Evolutionary conservation across 2,797 vertebrate species (phyloP).

Genomic region (Sebastes steindachneri): DNA sequence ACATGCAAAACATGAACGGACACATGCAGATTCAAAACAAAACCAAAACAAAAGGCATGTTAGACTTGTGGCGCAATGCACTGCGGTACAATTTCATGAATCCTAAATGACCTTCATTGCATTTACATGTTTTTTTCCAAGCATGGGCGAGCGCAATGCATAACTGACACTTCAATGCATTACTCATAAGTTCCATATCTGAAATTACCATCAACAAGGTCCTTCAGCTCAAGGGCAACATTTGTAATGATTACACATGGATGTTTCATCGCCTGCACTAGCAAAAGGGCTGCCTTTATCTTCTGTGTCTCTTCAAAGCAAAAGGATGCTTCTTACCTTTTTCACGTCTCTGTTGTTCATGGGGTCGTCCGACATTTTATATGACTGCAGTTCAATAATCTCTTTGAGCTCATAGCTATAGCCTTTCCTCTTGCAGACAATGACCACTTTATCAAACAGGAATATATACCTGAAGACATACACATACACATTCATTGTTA

Average conservation of each 20-base stretch:
- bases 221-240: constrained; percentile 62
- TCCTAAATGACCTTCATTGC: constrained; percentile 59
- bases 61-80: constrained; percentile 61
- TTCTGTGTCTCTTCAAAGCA: background rate
- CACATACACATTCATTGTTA: background rate
- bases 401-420: constrained; percentile 98
- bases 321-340: constrained; percentile 84
- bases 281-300: background rate
- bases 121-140: constrained; percentile 63
- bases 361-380: constrained; percentile 98
- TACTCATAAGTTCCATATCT: constrained; percentile 52
- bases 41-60: constrained; percentile 57
- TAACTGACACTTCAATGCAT: constrained; percentile 57
- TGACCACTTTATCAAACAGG: constrained; percentile 98
- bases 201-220: constrained; percentile 65
- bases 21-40: constrained; percentile 77
- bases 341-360: constrained; percentile 98
- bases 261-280: constrained; percentile 18
- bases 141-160: constrained; percentile 59
- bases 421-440: constrained; percentile 96
- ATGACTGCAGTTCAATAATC: constrained; percentile 93
- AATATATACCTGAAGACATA: constrained; percentile 91
- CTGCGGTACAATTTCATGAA: constrained; percentile 52
- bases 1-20: constrained; percentile 81
- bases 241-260: constrained; percentile 48